A percentile compares a stretch with the other conserved stretches of the same genome.
phyloP scores from a whole-genome alignment of 2,113 vertebrate genomes.

The Heliornis fulica region DNA sequence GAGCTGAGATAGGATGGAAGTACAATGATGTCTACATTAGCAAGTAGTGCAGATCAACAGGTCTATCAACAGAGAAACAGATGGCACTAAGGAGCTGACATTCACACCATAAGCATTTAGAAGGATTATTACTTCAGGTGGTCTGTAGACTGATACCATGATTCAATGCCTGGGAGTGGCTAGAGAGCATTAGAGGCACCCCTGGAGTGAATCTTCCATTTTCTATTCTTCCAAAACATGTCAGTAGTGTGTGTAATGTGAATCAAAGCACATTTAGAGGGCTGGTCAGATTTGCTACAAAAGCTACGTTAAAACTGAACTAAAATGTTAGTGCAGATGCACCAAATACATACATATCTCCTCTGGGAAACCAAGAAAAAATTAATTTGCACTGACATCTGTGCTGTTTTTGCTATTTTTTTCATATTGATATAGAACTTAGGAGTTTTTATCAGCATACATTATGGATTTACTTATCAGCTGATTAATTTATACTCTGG shows the following conservation, averaged over 20 bases:
- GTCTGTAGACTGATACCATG: background rate
- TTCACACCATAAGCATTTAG: background rate
- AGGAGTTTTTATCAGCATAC: background rate
- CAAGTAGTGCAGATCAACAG: background rate
- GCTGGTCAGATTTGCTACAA: background rate
- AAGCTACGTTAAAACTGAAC: background rate
- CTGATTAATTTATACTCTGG: background rate
- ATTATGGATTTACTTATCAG: background rate
- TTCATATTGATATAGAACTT: background rate
- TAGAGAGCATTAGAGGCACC: background rate
- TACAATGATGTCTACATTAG: background rate
- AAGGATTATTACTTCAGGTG: conserved; percentile 11
- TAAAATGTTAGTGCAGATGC: background rate
- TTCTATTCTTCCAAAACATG: background rate
- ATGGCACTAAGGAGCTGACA: background rate
- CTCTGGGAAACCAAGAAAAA: background rate
- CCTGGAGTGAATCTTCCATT: background rate
- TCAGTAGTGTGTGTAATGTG: background rate
- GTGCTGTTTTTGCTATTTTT: background rate
- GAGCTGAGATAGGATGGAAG: background rate
- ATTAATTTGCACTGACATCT: background rate
- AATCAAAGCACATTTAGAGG: background rate
- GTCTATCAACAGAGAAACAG: background rate
- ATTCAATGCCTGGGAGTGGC: background rate
- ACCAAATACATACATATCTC: background rate